Conservation (phyloP, 2,113 vertebrate genomes). For the Chloropsis cyanopogon region DNA sequence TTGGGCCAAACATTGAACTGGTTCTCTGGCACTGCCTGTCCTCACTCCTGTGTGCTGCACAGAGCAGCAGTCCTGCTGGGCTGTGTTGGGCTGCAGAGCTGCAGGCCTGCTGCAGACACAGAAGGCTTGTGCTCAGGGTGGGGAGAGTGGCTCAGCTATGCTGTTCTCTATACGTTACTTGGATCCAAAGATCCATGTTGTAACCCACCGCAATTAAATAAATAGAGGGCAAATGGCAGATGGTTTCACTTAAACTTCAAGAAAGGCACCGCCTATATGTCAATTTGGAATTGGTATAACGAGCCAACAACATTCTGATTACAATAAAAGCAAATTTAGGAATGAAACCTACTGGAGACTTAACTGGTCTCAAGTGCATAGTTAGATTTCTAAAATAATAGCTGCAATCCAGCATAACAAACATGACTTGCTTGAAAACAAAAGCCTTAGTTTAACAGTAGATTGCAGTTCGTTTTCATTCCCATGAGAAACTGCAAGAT, state of each 20-base stretch:
- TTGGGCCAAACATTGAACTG: rapidly evolving
- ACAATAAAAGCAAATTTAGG: constrained; percentile 43
- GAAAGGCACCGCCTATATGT: constrained; percentile 9
- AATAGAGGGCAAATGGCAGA: constrained; percentile 49
- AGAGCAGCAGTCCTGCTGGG: background rate
- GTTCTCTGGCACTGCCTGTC: background rate
- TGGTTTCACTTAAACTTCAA: constrained; percentile 62
- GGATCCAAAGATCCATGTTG: background rate
- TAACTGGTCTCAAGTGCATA: constrained; percentile 51
- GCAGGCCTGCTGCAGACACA: background rate
- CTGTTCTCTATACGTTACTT: background rate
- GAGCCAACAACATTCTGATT: constrained; percentile 41
- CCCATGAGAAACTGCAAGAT: constrained; percentile 32
- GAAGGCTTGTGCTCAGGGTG: background rate
- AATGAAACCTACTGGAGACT: constrained; percentile 41
- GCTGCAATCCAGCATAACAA: constrained; percentile 49
- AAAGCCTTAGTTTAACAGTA: constrained; percentile 20
- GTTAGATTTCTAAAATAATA: constrained; percentile 58
- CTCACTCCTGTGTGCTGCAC: background rate
- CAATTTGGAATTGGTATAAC: background rate
- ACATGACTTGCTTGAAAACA: constrained; percentile 54
- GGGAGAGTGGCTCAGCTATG: background rate
- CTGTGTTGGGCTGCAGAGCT: background rate
- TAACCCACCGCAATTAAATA: constrained; percentile 21
- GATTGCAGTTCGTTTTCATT: constrained; percentile 11